These are phyloP conservation scores for Clitarchus hookeri DNA, from an alignment of 2,888 invertebrate species.

Conservation along the genomic window DNA sequence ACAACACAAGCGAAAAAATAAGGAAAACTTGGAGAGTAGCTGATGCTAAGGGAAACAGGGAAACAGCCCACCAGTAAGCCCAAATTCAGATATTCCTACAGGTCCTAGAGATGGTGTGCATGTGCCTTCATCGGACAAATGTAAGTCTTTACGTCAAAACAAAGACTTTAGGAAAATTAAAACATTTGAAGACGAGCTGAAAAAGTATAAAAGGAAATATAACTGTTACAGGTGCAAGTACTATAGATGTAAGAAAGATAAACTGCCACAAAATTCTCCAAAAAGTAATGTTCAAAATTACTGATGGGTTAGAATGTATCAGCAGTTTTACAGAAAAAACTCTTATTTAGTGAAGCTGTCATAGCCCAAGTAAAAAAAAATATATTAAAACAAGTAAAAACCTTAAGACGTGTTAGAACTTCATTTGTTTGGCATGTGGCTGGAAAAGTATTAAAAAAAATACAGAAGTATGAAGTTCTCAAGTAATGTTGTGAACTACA, in stretches of 20 bases:
- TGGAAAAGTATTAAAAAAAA: neutral
- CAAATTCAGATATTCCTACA: neutral
- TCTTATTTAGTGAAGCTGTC: neutral
- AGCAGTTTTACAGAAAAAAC: neutral
- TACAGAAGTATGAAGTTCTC: neutral
- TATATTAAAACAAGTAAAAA: neutral
- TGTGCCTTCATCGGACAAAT: neutral
- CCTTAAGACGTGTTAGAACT: neutral
- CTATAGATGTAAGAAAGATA: neutral
- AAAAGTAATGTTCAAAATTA: neutral
- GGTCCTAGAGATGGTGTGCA: neutral
- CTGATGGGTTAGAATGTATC: neutral
- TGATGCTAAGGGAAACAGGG: neutral
- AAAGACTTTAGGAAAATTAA: neutral
- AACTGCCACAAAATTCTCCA: neutral
- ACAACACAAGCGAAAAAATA: neutral
- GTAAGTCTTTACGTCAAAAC: neutral
- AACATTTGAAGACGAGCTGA: neutral
- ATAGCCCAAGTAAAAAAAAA: neutral
- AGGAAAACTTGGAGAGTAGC: neutral
- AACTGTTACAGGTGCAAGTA: neutral
- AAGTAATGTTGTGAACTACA: neutral
- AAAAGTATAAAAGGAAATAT: neutral
- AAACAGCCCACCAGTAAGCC: neutral
- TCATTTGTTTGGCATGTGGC: neutral